Conservation (phyloP, 1,140 invertebrate genomes). For the Drosophila lacteicornis region DNA sequence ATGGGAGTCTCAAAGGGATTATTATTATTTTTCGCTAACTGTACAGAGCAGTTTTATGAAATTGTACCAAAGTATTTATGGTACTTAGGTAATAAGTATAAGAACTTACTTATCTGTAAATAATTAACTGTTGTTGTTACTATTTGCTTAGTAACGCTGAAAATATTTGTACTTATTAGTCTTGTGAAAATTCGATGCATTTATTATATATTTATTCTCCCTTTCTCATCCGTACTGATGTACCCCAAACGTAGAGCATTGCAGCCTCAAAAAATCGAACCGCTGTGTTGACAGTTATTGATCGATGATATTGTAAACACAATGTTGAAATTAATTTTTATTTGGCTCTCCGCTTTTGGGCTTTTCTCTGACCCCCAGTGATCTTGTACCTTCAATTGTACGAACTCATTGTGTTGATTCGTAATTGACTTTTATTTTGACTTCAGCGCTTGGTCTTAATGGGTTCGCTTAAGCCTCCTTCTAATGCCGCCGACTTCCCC, state of each 20-base stretch:
- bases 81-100: background rate
- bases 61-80: background rate
- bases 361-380: conserved; percentile 25
- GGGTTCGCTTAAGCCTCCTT: conserved; percentile 32
- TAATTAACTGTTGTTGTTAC: too few relatives aligned
- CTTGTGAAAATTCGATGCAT: background rate
- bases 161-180: background rate
- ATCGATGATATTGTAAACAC: conserved; percentile 75
- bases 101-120: background rate
- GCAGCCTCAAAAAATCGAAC: conserved; percentile 19
- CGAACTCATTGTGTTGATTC: conserved; percentile 54
- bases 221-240: background rate
- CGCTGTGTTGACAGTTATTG: conserved; percentile 80
- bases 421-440: conserved; percentile 74
- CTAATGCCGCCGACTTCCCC: conserved; percentile 18
- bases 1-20: background rate
- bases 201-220: background rate
- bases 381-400: conserved; percentile 64
- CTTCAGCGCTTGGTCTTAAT: conserved; percentile 44
- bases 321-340: conserved; percentile 80
- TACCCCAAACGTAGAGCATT: conserved; percentile 10
- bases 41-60: too few relatives aligned
- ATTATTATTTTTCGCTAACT: background rate
- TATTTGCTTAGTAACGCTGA: too few relatives aligned
- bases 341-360: conserved; percentile 47